Percentiles rank a stretch among this genome's conserved stretches.
Conservation (phyloP, 1,140 invertebrate species). For the Stegodyphus mimosarum region DNA sequence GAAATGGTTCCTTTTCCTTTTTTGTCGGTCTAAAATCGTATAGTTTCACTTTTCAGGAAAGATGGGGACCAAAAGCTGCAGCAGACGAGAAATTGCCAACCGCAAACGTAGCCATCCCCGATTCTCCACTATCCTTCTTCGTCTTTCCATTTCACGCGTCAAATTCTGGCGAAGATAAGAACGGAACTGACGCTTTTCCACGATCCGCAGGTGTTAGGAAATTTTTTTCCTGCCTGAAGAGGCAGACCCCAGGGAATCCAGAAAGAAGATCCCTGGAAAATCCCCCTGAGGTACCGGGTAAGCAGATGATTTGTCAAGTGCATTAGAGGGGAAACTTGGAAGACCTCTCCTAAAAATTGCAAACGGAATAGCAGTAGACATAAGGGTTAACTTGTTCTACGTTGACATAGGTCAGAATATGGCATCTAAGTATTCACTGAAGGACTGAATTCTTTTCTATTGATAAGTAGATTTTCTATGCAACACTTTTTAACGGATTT, state of each 20-base stretch:
- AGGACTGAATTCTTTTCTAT: no score
- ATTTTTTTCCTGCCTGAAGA: conserved; percentile 10
- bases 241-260: conserved; percentile 26
- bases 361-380: background rate
- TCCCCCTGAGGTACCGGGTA: conserved; percentile 47
- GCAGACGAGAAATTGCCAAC: background rate
- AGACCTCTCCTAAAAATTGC: conserved; percentile 6
- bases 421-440: no score
- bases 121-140: background rate
- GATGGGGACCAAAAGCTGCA: background rate
- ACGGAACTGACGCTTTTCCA: conserved; percentile 37
- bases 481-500: no score
- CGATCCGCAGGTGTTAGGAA: conserved; percentile 51
- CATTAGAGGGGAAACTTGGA: conserved; percentile 45
- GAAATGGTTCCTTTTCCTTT: no score
- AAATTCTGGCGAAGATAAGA: conserved; percentile 55
- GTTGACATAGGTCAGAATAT: no score
- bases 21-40: no score
- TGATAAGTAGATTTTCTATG: no score
- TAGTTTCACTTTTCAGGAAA: background rate
- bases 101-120: background rate
- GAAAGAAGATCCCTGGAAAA: conserved; percentile 56
- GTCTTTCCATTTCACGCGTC: conserved; percentile 43
- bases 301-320: conserved; percentile 60
- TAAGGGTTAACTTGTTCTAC: no score